Evolutionary conservation across 2,113 vertebrate species (phyloP).

Genomic region (Corythornis vintsioides): DNA sequence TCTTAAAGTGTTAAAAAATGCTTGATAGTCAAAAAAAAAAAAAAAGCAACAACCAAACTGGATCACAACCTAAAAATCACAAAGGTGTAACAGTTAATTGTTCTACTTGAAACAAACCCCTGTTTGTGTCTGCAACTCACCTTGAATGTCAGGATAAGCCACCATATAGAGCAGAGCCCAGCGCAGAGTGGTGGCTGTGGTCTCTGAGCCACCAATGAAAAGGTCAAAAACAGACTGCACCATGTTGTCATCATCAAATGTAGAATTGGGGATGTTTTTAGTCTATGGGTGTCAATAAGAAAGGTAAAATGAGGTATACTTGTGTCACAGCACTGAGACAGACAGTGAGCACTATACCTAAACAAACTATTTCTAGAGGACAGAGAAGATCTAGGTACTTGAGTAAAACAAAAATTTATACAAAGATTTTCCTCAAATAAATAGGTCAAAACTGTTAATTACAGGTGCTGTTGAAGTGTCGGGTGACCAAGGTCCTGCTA

Average conservation of each 20-base stretch:
- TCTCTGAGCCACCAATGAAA: conserved; percentile 73
- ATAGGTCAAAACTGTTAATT: not conserved
- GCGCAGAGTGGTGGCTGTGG: conserved; percentile 60
- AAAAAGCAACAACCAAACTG: not conserved
- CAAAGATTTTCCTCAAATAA: not conserved
- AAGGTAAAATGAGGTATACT: not conserved
- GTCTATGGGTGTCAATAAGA: conserved; percentile 23
- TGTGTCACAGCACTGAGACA: not conserved
- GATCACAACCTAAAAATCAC: not conserved
- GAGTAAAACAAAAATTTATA: not conserved
- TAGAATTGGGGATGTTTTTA: conserved; percentile 11
- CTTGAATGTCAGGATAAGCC: conserved; percentile 62
- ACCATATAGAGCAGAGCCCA: conserved; percentile 76
- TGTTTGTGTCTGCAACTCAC: not conserved
- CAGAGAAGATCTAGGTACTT: not conserved
- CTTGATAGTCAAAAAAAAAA: not conserved
- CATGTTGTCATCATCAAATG: conserved; percentile 72
- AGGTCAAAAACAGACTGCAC: conserved; percentile 64
- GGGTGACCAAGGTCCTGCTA: not conserved
- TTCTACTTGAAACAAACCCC: not conserved
- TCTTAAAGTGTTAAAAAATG: not conserved
- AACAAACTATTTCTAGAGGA: not conserved
- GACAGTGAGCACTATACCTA: not conserved
- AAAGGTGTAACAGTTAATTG: not conserved
- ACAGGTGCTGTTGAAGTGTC: not conserved